These are phyloP conservation scores for Halichoeres trimaculatus DNA, from an alignment of 2,113 vertebrate genomes.

Conservation along the genomic window DNA sequence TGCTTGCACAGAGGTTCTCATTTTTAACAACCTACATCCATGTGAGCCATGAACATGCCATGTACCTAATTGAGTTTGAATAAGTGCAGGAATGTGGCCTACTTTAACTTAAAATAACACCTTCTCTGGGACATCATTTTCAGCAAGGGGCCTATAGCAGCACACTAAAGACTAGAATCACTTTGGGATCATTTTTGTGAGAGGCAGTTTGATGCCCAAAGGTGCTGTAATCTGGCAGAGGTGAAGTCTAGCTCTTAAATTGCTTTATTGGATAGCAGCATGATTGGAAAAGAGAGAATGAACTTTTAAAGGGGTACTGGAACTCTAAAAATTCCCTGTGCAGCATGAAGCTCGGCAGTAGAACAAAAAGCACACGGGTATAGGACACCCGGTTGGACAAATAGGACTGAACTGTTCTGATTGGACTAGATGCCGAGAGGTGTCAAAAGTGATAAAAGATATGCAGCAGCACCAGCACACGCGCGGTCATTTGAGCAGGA, in stretches of 20 bases:
- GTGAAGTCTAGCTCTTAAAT: slow-evolving; percentile 42
- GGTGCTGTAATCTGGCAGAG: slow-evolving; percentile 30
- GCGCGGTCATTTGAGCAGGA: slow-evolving; percentile 9
- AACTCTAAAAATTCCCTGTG: neutral
- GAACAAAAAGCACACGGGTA: neutral
- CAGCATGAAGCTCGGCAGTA: neutral
- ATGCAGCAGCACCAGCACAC: slow-evolving; percentile 36
- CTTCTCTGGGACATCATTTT: slow-evolving; percentile 48
- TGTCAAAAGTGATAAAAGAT: slow-evolving; percentile 41
- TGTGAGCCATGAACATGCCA: slow-evolving; percentile 48
- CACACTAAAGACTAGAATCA: slow-evolving; percentile 35
- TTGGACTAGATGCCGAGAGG: slow-evolving; percentile 12
- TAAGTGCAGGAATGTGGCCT: slow-evolving; percentile 60
- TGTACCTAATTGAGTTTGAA: slow-evolving; percentile 50
- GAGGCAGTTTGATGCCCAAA: slow-evolving; percentile 29
- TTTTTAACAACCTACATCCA: slow-evolving; percentile 28
- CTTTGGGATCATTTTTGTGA: slow-evolving; percentile 31
- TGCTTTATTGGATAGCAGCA: slow-evolving; percentile 28
- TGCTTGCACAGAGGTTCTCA: slow-evolving; percentile 21
- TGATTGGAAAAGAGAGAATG: slow-evolving; percentile 32
- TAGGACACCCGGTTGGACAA: neutral
- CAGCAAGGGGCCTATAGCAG: slow-evolving; percentile 33
- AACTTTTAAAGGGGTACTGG: slow-evolving; percentile 47
- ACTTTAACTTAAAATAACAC: slow-evolving; percentile 72
- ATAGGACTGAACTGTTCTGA: neutral